Base-by-base conservation (phyloP, 1,140 invertebrate genomes). In the Paralvinella palmiformis region DNA sequence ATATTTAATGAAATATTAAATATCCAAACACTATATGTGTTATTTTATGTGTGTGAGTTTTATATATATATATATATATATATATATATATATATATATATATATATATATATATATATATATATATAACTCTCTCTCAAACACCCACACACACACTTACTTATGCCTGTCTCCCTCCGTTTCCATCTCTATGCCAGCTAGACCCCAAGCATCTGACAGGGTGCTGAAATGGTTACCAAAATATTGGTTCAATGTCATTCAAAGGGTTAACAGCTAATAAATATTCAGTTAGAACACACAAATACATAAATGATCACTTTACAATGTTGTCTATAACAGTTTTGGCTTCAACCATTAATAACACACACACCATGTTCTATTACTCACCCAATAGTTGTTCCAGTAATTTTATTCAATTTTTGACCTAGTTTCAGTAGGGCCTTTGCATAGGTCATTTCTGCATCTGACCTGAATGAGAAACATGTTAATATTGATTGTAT, bases 401-500 rank as follows among this genome's bases (percentile, higher is more conserved):
- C 84, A 15, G 87, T 78, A 0, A 89, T 89, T 78, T 93, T 92
- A 37, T 88, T 84, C 52, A 96, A 81, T 83, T 94, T 95, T 1
- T 84, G 83, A 44, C 91, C 89, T 52, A 96, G 82, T 81, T 94
- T 96, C 62, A 87, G 86, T 31, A 96, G 84, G 59, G 88, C 89
- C 84, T 94, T 96, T 17, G 92, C 89, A 80, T 96, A 96, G 68
- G 87, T 87, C 15, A 87, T 85, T 83, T 96, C 92, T 62, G 91
- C 84, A 76, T 96, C 92, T 59, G 92, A 88, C 83, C 91, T 91
- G 80, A 60, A 85, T 61, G 17, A 62, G 4, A 52, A n/a, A n/a
- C n/a, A n/a, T n/a, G n/a, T n/a, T n/a, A n/a, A n/a, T n/a, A n/a
- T n/a, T n/a, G n/a, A n/a, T n/a, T n/a, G n/a, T n/a, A n/a, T n/a